A percentile compares a stretch with the other conserved stretches of the same genome.
phyloP scores from a whole-genome alignment of 2,888 invertebrate genomes.

The Pandemis corylana region DNA sequence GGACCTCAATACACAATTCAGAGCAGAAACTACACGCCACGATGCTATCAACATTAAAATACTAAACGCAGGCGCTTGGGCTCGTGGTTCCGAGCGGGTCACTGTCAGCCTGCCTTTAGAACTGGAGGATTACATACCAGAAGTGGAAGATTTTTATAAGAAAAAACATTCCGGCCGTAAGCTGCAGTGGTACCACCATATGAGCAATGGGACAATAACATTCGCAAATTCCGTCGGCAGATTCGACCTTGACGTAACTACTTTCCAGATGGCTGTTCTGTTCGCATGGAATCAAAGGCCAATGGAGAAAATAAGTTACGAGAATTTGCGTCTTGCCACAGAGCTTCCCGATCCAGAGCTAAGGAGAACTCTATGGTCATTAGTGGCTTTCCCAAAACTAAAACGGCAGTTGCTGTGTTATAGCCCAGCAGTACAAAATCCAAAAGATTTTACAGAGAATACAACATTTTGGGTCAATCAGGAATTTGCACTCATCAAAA shows the following conservation, averaged over 20 bases:
- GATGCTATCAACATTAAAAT: conserved; percentile 99
- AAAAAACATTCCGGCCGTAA: conserved; percentile 99
- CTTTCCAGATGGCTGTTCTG: conserved; percentile 99
- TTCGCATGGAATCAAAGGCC: conserved; percentile 99
- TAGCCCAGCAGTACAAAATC: conserved; percentile 91
- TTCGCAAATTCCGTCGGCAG: conserved; percentile 96
- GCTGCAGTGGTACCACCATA: conserved; percentile 99
- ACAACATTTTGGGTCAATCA: conserved; percentile 99
- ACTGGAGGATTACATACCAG: conserved; percentile 99
- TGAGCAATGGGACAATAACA: conserved; percentile 99
- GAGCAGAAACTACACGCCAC: conserved; percentile 91
- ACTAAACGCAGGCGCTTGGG: conserved; percentile 99
- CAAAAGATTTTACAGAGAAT: conserved; percentile 97
- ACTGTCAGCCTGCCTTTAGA: conserved; percentile 98
- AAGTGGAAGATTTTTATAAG: conserved; percentile 99
- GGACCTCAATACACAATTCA: conserved; percentile 97
- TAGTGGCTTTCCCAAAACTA: conserved; percentile 98
- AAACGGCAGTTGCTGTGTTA: conserved; percentile 95
- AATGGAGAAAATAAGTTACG: conserved; percentile 96
- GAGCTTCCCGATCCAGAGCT: conserved; percentile 98
- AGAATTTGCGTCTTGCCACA: conserved; percentile 97
- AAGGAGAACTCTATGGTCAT: conserved; percentile 96
- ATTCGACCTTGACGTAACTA: conserved; percentile 99
- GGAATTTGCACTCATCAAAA: conserved; percentile 97
- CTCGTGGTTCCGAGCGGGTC: conserved; percentile 96